phyloP scores from a whole-genome alignment of 2,888 invertebrate genomes.

The Dynastes hyllus region DNA sequence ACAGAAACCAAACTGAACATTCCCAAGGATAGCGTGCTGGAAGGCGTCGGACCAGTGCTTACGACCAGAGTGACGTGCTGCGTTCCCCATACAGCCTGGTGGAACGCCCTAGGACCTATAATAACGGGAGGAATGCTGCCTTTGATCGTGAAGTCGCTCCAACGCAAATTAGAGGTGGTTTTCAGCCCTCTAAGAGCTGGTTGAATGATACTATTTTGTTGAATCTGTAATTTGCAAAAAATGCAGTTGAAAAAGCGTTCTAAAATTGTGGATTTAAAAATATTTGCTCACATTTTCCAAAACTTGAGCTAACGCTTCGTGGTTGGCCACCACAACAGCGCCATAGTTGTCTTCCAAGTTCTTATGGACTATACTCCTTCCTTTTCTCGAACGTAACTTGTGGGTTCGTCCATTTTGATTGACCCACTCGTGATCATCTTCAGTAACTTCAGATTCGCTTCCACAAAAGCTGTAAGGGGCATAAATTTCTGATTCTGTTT shows the following conservation, averaged over 20 bases:
- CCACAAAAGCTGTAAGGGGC: slow-evolving; percentile 86
- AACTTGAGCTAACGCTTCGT: slow-evolving; percentile 91
- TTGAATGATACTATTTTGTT: slow-evolving; percentile 81
- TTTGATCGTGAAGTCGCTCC: slow-evolving; percentile 81
- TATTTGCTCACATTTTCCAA: slow-evolving; percentile 83
- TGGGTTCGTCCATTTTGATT: slow-evolving; percentile 69
- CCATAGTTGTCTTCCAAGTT: slow-evolving; percentile 93
- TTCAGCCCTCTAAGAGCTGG: slow-evolving; percentile 81
- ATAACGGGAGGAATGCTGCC: slow-evolving; percentile 71
- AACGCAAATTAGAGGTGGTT: slow-evolving; percentile 81
- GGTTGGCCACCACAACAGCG: slow-evolving; percentile 91
- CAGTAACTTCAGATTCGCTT: slow-evolving; percentile 72
- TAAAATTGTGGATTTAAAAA: no score
- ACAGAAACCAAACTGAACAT: slow-evolving; percentile 82
- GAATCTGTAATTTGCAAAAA: slow-evolving; percentile 71
- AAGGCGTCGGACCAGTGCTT: slow-evolving; percentile 77
- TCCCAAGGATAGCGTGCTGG: slow-evolving; percentile 72
- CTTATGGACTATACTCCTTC: slow-evolving; percentile 87
- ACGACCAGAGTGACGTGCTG: slow-evolving; percentile 81
- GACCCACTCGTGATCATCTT: slow-evolving; percentile 70
- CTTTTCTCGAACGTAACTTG: slow-evolving; percentile 82
- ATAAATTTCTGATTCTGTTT: slow-evolving; percentile 88
- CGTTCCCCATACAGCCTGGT: slow-evolving; percentile 84
- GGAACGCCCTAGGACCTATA: slow-evolving; percentile 83
- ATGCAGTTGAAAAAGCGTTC: neutral